Conservation (phyloP, 2,113 vertebrate genomes). For the Nothobranchius kuhntae region DNA sequence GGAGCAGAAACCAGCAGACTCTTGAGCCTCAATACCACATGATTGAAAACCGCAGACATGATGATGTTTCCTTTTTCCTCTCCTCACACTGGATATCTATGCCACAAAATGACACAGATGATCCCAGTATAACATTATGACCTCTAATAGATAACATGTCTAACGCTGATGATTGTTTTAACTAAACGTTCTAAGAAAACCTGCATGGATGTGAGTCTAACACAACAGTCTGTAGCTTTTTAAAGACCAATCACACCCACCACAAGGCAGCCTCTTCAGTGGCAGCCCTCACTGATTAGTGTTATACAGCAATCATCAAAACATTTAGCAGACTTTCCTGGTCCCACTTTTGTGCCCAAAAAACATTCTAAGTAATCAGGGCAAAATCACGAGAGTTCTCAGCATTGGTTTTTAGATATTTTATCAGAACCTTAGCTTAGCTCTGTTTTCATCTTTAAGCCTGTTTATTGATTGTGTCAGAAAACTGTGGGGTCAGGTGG, state of each 20-base stretch:
- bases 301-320: background rate
- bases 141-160: background rate
- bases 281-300: background rate
- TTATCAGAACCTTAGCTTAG: too few relatives aligned
- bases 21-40: conserved; percentile 45
- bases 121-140: background rate
- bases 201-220: background rate
- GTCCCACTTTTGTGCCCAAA: background rate
- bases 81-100: background rate
- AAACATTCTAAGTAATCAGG: background rate
- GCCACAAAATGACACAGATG: background rate
- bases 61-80: conserved; percentile 4
- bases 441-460: too few relatives aligned
- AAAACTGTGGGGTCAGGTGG: too few relatives aligned
- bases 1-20: conserved; percentile 42
- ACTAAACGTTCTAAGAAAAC: background rate
- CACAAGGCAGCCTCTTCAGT: background rate
- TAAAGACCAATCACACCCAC: background rate
- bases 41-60: conserved; percentile 40
- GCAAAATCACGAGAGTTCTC: too few relatives aligned
- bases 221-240: background rate
- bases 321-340: background rate
- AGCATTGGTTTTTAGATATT: too few relatives aligned
- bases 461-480: too few relatives aligned
- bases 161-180: background rate